These are phyloP conservation scores for Meandrina meandrites DNA, from an alignment of 92 coral and sea anemone species.

Conservation along the genomic window DNA sequence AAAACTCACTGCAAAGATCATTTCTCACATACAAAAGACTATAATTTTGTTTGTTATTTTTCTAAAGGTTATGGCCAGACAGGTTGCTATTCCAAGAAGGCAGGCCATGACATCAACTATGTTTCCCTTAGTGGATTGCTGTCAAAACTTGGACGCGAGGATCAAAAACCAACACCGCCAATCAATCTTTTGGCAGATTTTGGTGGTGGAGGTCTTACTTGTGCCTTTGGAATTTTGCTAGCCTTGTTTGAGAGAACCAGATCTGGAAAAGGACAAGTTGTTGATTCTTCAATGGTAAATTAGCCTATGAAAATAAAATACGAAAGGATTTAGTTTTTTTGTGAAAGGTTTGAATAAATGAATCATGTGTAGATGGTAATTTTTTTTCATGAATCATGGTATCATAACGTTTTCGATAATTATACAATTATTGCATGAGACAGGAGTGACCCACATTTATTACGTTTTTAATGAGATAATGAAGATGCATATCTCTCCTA, in stretches of 20 bases:
- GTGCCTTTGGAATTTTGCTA: constrained; percentile 88
- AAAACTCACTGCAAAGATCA: no score
- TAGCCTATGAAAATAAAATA: neutral
- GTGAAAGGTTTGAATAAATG: no score
- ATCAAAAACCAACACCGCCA: constrained; percentile 81
- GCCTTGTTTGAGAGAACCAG: constrained; percentile 87
- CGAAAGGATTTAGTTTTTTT: neutral
- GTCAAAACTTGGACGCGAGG: constrained; percentile 83
- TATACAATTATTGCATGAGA: no score
- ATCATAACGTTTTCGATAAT: no score
- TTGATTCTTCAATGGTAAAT: constrained; percentile 93
- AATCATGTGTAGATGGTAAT: no score
- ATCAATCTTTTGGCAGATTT: constrained; percentile 90
- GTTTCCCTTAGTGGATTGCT: constrained; percentile 78
- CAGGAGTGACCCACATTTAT: neutral
- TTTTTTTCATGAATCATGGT: no score
- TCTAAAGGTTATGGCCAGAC: constrained; percentile 89
- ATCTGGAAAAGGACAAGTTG: constrained; percentile 96
- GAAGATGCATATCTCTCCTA: neutral
- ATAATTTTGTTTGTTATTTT: neutral
- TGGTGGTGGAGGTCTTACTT: constrained; percentile 92
- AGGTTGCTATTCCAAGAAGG: constrained; percentile 71
- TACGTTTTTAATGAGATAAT: neutral
- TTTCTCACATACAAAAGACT: no score
- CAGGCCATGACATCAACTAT: constrained; percentile 98